Evolutionary conservation across 2,797 vertebrate genomes (phyloP).

Genomic region (Craterocephalus amniculus): DNA sequence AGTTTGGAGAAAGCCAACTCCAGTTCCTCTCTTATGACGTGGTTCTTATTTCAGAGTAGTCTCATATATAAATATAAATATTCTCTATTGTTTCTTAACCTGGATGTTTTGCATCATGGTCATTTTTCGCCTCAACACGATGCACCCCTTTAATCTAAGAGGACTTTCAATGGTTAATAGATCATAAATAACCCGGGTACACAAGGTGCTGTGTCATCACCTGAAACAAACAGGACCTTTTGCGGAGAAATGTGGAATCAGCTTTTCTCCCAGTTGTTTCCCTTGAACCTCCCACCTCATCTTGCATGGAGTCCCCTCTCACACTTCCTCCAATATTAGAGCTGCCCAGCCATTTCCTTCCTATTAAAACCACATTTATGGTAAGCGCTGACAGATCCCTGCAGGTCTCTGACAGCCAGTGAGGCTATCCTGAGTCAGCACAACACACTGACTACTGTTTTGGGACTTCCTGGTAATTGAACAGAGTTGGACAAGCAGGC

Average conservation of each 20-base stretch:
- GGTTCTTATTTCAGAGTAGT: conserved; percentile 17
- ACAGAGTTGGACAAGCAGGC: conserved; percentile 7
- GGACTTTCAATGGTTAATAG: conserved; percentile 50
- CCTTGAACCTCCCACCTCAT: conserved; percentile 55
- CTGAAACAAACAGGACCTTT: conserved; percentile 58
- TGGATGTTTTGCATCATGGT: conserved; percentile 47
- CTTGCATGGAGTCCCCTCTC: neutral
- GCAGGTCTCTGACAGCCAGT: conserved; percentile 36
- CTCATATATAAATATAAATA: conserved; percentile 46
- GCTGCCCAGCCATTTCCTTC: conserved; percentile 41
- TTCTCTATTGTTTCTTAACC: conserved; percentile 38
- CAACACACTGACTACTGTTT: conserved; percentile 8
- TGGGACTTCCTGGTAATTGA: no score
- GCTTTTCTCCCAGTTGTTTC: conserved; percentile 47
- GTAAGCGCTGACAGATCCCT: conserved; percentile 31
- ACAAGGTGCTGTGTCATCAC: conserved; percentile 78
- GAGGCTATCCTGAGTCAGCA: conserved; percentile 63
- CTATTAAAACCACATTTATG: conserved; percentile 63
- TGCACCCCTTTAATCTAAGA: conserved; percentile 58
- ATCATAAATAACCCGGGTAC: conserved; percentile 74
- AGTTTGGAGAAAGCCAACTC: conserved; percentile 1
- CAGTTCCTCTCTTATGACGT: conserved; percentile 2
- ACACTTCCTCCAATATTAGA: conserved; percentile 15
- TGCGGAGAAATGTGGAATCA: conserved; percentile 68
- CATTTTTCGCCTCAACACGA: conserved; percentile 51